A percentile compares a stretch with the other conserved stretches of the same genome.
These are phyloP conservation scores for Rachycentron canadum DNA, from an alignment of 2,797 vertebrate species.

Conservation along the genomic window DNA sequence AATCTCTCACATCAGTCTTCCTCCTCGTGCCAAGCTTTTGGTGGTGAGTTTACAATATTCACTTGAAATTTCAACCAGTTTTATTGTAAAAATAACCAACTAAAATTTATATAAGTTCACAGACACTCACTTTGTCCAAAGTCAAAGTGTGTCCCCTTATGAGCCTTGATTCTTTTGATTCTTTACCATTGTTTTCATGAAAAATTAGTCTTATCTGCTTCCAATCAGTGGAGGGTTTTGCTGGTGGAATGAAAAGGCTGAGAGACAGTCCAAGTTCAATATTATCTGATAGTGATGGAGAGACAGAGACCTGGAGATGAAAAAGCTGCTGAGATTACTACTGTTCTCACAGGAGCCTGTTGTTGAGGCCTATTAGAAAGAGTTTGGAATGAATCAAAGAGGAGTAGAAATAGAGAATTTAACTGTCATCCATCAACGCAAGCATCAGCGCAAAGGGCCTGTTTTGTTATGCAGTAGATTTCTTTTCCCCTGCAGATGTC, in stretches of 20 bases:
- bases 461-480: constrained; percentile 27
- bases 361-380: constrained; percentile 51
- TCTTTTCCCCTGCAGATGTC: not conserved
- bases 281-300: constrained; percentile 34
- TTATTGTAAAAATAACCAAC: not conserved
- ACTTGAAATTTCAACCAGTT: not conserved
- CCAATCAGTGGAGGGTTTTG: constrained; percentile 8
- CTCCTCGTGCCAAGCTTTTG: constrained; percentile 17
- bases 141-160: not conserved
- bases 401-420: constrained; percentile 20
- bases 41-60: not conserved
- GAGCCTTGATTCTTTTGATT: not conserved
- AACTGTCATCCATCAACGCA: constrained; percentile 40
- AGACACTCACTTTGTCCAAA: not conserved
- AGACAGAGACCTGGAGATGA: constrained; percentile 44
- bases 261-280: constrained; percentile 8
- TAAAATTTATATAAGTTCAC: not conserved
- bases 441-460: constrained; percentile 32
- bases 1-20: constrained; percentile 37
- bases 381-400: constrained; percentile 47
- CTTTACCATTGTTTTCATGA: not conserved
- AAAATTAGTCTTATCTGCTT: constrained; percentile 15
- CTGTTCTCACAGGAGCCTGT: constrained; percentile 33
- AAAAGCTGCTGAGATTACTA: constrained; percentile 30
- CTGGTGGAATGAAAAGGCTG: not conserved